Evolutionary conservation across 2,888 invertebrate genomes (phyloP).

Genomic region (Venusia cambrica): DNA sequence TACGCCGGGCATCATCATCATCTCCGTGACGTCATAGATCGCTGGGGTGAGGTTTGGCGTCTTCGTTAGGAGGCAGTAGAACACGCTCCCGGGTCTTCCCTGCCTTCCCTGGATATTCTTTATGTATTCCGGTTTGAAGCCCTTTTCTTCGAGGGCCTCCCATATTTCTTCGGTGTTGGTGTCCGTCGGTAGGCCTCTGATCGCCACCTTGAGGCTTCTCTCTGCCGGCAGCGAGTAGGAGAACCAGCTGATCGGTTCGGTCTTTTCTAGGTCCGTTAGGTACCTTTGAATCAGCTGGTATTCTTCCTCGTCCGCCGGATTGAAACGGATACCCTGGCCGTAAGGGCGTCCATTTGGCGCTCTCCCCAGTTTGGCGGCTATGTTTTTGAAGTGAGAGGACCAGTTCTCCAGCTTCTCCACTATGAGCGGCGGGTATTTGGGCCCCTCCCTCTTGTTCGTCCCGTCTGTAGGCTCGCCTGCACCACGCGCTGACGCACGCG

Average conservation of each 20-base stretch:
- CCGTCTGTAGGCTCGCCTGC: too few relatives aligned
- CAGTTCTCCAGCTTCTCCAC: conserved; percentile 9
- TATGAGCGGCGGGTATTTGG: conserved; percentile 5
- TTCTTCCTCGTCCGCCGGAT: too few relatives aligned
- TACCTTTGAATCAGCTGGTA: too few relatives aligned
- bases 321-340: conserved; percentile 8
- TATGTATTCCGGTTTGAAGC: conserved; percentile 3
- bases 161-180: neutral
- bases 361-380: conserved; percentile 1
- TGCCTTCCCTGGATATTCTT: too few relatives aligned
- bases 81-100: too few relatives aligned
- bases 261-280: neutral
- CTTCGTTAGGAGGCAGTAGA: too few relatives aligned
- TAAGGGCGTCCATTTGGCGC: conserved; percentile 8
- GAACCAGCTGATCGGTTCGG: neutral
- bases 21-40: conserved; percentile 20
- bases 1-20: conserved; percentile 30
- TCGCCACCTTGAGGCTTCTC: conserved; percentile 3
- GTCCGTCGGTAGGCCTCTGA: conserved; percentile 1
- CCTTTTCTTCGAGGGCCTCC: neutral
- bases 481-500: too few relatives aligned
- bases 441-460: neutral
- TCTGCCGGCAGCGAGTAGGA: conserved; percentile 5
- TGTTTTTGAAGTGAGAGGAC: conserved; percentile 3
- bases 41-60: too few relatives aligned